Evolutionary conservation across 2,113 vertebrate genomes (phyloP), one percentile per base, ranked within the genome.

Genomic region (Craseonycteris thonglongyai): DNA sequence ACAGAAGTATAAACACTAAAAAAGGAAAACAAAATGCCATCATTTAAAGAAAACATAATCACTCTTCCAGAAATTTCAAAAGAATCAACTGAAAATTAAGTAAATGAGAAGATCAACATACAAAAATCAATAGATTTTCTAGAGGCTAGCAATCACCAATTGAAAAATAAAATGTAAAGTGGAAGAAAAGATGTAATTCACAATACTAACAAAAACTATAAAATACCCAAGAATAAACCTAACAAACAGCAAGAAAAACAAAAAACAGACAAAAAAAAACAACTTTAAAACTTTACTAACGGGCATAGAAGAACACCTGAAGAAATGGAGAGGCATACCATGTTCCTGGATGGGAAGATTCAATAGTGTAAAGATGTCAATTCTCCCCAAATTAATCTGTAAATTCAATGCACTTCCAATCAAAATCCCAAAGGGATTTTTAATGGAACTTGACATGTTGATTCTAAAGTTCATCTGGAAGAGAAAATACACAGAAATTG

Each of bases 351-450:
- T 94, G 93, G 95, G 92, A 97, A 97, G 93, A 96, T 75, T 97
- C 95, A 97, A 96, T 79, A 96, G 90, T 94, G 96, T 95, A 97
- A 96, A 97, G 97, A 97, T 94, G 96, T 96, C 93, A 97, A 94
- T 96, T 96, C 91, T 97, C 91, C 97, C 97, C 95, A 96, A 96
- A 97, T 96, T 95, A 94, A 97, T 97, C 95, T 97, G 95, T 97
- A 97, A 97, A 97, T 97, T 97, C 96, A 96, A 96, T 97, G 97
- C 95, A 97, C 95, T 97, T 97, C 97, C 93, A 97, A 97, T 97
- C 95, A 97, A 97, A 97, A 96, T 97, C 96, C 94, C 96, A 96
- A 91, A 97, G 96, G 96, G 95, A 97, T 97, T 97, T 96, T 97
- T 96, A 97, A 97, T 97, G 95, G 95, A 97, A 97, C 96, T 92